phyloP scores from a whole-genome alignment of 2,113 vertebrate species.

The Xenus cinereus region DNA sequence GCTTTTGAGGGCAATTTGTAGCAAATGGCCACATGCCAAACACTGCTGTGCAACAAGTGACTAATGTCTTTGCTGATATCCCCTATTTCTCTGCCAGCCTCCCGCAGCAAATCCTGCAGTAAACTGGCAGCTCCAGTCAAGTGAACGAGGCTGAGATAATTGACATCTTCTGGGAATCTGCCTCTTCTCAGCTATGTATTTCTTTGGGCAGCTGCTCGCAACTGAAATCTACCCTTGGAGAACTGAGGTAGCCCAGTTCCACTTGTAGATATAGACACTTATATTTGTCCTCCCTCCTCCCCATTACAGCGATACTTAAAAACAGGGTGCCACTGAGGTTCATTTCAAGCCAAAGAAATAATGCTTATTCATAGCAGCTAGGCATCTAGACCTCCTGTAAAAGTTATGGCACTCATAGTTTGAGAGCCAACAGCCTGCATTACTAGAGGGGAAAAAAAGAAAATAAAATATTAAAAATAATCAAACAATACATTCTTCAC shows the following conservation, averaged over 20 bases:
- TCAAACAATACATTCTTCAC: neutral
- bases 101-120: neutral
- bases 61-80: neutral
- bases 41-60: neutral
- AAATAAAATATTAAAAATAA: neutral
- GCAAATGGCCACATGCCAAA: neutral
- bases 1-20: neutral
- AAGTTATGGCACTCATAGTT: neutral
- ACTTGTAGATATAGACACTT: neutral
- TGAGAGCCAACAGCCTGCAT: neutral
- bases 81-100: neutral
- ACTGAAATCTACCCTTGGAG: neutral
- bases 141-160: neutral
- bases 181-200: neutral
- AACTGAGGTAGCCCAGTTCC: neutral
- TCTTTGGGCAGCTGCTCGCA: neutral
- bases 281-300: neutral
- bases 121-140: neutral
- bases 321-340: neutral
- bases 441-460: neutral
- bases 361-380: neutral
- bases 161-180: neutral
- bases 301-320: neutral
- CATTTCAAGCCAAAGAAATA: neutral
- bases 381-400: neutral